Percentiles rank a stretch among this genome's conserved stretches.
These are phyloP conservation scores for Pollenia labialis DNA, from an alignment of 2,888 invertebrate genomes.

Conservation along the genomic window DNA sequence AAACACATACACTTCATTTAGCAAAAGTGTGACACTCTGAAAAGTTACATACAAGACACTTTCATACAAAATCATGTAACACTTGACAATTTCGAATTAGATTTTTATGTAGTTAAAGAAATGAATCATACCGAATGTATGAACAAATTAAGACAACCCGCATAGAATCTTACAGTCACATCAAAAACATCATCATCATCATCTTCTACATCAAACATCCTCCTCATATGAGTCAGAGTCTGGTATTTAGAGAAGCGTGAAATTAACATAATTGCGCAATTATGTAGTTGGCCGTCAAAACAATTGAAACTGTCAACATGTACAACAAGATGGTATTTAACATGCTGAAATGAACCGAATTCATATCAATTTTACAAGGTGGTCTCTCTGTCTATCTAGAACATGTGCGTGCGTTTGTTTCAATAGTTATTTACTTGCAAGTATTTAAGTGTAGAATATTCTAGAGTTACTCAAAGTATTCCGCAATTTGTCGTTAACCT, in stretches of 20 bases:
- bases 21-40: constrained; percentile 50
- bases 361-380: constrained; percentile 37
- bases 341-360: constrained; percentile 3
- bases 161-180: constrained; percentile 31
- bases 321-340: constrained; percentile 32
- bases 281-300: constrained; percentile 73
- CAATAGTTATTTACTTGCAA: neutral
- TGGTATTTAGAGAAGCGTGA: constrained; percentile 66
- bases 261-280: constrained; percentile 77
- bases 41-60: constrained; percentile 2
- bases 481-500: constrained; percentile 60
- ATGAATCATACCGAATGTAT: constrained; percentile 34
- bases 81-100: constrained; percentile 20
- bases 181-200: neutral
- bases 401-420: neutral
- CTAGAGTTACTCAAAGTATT: constrained; percentile 6
- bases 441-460: constrained; percentile 8
- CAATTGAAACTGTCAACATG: constrained; percentile 74
- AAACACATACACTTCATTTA: constrained; percentile 1
- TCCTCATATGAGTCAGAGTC: constrained; percentile 4
- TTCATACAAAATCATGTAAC: neutral
- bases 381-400: constrained; percentile 8
- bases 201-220: neutral
- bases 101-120: constrained; percentile 4
- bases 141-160: constrained; percentile 24